These are phyloP conservation scores for Syrrhaptes paradoxus DNA, from an alignment of 2,113 vertebrate genomes.

Conservation along the genomic window DNA sequence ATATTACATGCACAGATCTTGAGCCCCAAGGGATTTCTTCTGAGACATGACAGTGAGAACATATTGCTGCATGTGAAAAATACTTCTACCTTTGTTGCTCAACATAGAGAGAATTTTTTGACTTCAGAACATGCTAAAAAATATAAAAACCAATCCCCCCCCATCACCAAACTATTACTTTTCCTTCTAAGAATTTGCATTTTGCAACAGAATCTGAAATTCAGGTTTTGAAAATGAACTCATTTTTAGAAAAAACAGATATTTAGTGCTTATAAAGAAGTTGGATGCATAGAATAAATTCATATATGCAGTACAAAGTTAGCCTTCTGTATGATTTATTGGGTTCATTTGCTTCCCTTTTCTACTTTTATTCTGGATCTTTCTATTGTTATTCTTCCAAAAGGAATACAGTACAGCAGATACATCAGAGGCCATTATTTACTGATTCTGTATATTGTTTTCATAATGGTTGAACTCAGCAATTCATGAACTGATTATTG, in stretches of 20 bases:
- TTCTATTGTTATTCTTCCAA: slow-evolving; percentile 40
- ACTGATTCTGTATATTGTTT: slow-evolving; percentile 65
- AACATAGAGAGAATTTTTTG: background rate
- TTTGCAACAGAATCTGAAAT: background rate
- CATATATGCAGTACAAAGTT: background rate
- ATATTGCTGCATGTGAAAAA: background rate
- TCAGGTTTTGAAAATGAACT: background rate
- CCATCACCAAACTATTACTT: background rate
- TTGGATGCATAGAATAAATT: background rate
- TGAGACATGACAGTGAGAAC: background rate
- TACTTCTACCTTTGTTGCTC: background rate
- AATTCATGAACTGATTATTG: slow-evolving; percentile 62
- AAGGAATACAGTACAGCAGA: slow-evolving; percentile 18
- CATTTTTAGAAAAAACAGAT: background rate
- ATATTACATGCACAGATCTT: background rate
- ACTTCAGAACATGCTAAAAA: background rate
- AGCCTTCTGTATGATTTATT: background rate
- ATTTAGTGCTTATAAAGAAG: background rate
- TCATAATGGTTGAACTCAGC: slow-evolving; percentile 59
- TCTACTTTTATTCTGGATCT: slow-evolving; percentile 25
- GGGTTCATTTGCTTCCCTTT: slow-evolving; percentile 12
- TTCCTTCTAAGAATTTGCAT: background rate
- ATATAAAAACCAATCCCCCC: too few relatives aligned
- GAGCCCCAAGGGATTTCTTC: slow-evolving; percentile 4
- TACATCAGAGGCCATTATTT: slow-evolving; percentile 67